Percentiles rank a stretch among this genome's conserved stretches.
Evolutionary conservation across 2,888 invertebrate species (phyloP).

Genomic region (Resseliella maxima): DNA sequence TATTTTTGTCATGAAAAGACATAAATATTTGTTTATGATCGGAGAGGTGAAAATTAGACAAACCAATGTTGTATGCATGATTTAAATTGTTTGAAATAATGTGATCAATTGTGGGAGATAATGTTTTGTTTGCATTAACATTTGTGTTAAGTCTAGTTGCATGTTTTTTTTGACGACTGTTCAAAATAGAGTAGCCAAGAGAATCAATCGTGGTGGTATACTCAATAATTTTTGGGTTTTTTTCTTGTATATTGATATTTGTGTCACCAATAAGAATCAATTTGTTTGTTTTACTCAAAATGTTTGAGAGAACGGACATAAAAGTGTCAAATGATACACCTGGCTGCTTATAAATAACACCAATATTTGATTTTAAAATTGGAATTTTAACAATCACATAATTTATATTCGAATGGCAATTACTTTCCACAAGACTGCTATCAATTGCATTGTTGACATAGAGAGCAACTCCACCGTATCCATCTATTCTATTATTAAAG

Average conservation of each 20-base stretch:
- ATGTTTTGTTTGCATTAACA: neutral
- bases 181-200: neutral
- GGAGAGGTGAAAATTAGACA: neutral
- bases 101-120: neutral
- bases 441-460: neutral
- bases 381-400: neutral
- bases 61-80: neutral
- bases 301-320: neutral
- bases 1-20: neutral
- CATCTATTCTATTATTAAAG: neutral
- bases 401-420: neutral
- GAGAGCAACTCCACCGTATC: neutral
- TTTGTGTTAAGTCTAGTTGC: neutral
- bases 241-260: neutral
- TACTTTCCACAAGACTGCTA: neutral
- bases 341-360: neutral
- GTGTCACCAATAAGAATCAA: conserved; percentile 1
- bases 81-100: neutral
- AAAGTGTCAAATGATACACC: neutral
- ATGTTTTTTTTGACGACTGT: neutral
- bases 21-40: neutral
- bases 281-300: neutral
- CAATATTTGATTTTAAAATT: neutral
- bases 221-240: neutral
- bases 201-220: neutral